These are phyloP conservation scores for Varanus salvator DNA, from an alignment of 2,113 vertebrate species.

Conservation along the genomic window DNA sequence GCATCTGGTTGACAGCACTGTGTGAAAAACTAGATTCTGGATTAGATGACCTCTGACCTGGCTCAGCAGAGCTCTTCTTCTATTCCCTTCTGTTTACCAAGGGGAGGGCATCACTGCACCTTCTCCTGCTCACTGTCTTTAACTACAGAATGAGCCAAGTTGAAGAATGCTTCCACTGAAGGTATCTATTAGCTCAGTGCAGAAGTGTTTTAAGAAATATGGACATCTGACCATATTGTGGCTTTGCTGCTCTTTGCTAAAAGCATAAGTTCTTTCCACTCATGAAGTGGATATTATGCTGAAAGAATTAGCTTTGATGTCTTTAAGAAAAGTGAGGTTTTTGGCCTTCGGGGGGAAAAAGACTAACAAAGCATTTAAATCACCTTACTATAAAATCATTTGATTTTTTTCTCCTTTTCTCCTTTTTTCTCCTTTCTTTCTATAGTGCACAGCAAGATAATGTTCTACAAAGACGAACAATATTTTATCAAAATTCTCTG, in stretches of 20 bases:
- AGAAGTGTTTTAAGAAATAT: slow-evolving; percentile 27
- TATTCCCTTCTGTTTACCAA: slow-evolving; percentile 20
- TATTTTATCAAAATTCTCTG: slow-evolving; percentile 33
- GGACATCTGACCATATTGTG: slow-evolving; percentile 5
- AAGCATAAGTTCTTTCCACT: slow-evolving; percentile 4
- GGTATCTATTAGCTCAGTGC: neutral
- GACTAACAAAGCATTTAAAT: slow-evolving; percentile 48
- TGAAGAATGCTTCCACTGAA: slow-evolving; percentile 15
- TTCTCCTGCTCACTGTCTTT: neutral
- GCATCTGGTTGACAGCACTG: neutral
- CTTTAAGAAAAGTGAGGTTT: slow-evolving; percentile 22
- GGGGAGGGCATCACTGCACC: neutral
- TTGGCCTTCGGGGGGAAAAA: neutral
- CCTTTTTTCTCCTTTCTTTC: neutral
- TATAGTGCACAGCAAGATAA: slow-evolving; percentile 33
- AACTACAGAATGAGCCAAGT: neutral
- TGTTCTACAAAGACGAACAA: slow-evolving; percentile 43
- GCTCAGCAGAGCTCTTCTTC: neutral
- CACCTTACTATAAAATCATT: slow-evolving; percentile 42
- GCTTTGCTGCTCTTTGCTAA: slow-evolving; percentile 19
- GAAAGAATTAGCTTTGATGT: slow-evolving; percentile 43
- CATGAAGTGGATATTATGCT: neutral
- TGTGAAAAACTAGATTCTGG: neutral
- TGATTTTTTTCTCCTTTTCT: neutral
- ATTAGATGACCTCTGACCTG: neutral